Conservation (phyloP, 2,888 invertebrate species). For the Sceliomorpha sp. region DNA sequence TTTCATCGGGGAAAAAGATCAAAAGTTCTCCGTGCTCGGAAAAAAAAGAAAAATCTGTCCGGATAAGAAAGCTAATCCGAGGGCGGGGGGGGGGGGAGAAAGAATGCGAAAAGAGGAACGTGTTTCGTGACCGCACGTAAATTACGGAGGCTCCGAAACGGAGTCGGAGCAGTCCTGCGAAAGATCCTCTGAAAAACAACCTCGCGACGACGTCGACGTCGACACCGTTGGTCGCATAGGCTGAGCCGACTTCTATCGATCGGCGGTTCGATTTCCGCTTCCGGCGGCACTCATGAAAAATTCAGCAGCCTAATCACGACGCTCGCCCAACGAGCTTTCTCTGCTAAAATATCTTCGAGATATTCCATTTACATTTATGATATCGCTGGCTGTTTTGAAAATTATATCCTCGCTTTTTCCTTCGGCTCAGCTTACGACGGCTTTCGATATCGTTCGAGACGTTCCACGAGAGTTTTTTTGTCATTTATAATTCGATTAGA, state of each 20-base stretch:
- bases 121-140: conserved; percentile 11
- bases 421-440: no score
- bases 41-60: no score
- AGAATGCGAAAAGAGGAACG: no score
- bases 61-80: no score
- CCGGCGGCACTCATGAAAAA: conserved; percentile 43
- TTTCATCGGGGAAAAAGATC: not conserved
- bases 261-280: conserved; percentile 36
- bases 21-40: no score
- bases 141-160: not conserved
- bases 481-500: no score
- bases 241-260: conserved; percentile 32
- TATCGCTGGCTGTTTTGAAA: no score
- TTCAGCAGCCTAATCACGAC: conserved; percentile 35
- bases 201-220: conserved; percentile 28
- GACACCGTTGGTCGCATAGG: conserved; percentile 17
- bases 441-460: no score
- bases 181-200: conserved; percentile 13
- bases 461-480: no score
- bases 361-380: conserved; percentile 7
- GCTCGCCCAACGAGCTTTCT: not conserved
- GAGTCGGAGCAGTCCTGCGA: not conserved
- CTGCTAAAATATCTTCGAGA: conserved; percentile 15
- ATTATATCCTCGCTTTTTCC: no score
- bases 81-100: no score